These are phyloP conservation scores for Phaetusa simplex DNA, from an alignment of 2,113 vertebrate species.

Conservation along the genomic window DNA sequence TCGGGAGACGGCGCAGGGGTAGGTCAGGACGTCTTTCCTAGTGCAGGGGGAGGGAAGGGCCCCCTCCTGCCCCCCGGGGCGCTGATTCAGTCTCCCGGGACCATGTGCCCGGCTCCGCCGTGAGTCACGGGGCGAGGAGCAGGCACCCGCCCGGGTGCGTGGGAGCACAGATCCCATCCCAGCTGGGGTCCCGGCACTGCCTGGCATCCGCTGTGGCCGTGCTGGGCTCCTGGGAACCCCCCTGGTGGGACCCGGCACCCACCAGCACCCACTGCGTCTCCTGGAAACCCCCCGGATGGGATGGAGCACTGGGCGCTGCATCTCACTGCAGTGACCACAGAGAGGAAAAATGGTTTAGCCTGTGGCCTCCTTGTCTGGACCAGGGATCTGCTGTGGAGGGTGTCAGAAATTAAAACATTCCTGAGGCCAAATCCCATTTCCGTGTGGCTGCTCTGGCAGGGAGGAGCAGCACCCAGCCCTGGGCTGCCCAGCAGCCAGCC, in stretches of 20 bases:
- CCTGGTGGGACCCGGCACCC: not conserved
- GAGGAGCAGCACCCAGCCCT: not conserved
- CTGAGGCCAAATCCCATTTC: not conserved
- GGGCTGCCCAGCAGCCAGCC: not conserved
- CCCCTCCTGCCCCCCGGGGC: not conserved
- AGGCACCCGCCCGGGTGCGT: fast-evolving
- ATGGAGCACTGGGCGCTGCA: fast-evolving
- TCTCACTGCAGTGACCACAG: not conserved
- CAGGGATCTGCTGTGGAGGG: not conserved
- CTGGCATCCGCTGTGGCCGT: not conserved
- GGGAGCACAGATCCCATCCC: fast-evolving
- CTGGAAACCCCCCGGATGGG: not conserved
- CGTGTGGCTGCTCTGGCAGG: not conserved
- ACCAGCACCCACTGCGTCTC: not conserved
- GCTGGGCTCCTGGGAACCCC: not conserved
- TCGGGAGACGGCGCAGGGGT: not conserved
- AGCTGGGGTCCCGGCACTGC: fast-evolving
- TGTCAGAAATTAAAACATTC: not conserved
- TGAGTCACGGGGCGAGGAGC: not conserved
- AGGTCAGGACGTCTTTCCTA: not conserved
- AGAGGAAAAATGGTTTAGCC: not conserved
- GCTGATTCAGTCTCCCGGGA: not conserved
- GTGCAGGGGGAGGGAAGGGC: not conserved
- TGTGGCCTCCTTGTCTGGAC: too few relatives aligned
- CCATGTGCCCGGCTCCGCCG: fast-evolving